These are phyloP conservation scores for Porites lobata DNA, from an alignment of 92 coral and sea anemone genomes.

Conservation along the genomic window DNA sequence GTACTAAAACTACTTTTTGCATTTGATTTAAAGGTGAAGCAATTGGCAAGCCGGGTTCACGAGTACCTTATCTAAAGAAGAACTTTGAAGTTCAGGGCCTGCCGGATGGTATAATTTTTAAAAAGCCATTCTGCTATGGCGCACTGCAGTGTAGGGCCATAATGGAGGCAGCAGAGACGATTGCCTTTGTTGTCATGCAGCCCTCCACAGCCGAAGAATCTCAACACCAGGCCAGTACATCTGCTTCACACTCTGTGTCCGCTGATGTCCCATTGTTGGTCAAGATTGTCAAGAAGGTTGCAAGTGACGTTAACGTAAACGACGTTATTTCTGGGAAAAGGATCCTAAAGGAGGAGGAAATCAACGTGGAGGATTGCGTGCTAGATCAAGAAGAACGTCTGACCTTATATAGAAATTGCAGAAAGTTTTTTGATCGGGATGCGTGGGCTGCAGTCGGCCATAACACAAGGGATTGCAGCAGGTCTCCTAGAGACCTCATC, in stretches of 20 bases:
- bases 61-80: constrained; percentile 63
- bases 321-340: not conserved
- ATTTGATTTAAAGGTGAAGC: constrained; percentile 57
- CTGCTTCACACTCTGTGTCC: not conserved
- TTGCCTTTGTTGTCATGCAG: constrained; percentile 9
- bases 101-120: constrained; percentile 55
- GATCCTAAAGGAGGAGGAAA: constrained; percentile 27
- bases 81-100: constrained; percentile 55
- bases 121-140: constrained; percentile 66
- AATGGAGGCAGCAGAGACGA: constrained; percentile 57
- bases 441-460: constrained; percentile 63
- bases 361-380: constrained; percentile 45
- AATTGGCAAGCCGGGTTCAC: constrained; percentile 40
- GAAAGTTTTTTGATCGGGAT: constrained; percentile 38
- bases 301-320: constrained; percentile 3
- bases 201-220: not conserved
- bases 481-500: constrained; percentile 28
- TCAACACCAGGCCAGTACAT: not conserved
- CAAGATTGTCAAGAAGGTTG: constrained; percentile 23
- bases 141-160: constrained; percentile 52
- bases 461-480: constrained; percentile 3
- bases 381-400: constrained; percentile 52
- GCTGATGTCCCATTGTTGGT: not conserved
- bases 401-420: constrained; percentile 27
- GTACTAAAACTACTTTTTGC: not conserved